Evolutionary conservation across 2,888 invertebrate species (phyloP), one percentile per base, ranked within the genome.

Genomic region (Steinernema scapterisci): DNA sequence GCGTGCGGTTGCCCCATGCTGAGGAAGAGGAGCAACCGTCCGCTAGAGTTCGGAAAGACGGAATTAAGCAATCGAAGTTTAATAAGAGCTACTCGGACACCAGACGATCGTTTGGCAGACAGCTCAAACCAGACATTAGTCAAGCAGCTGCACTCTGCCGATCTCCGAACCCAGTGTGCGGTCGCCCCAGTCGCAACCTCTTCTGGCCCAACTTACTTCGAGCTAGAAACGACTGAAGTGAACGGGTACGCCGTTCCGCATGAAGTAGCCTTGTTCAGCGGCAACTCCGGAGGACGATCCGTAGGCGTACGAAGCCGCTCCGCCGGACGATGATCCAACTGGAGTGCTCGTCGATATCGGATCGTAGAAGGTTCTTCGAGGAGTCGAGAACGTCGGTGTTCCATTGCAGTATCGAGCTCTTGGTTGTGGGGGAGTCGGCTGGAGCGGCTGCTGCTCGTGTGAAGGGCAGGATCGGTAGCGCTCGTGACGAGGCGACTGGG

Each of bases 281-380:
- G 16, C 63, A 63, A 63, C 27, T 25, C 11, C 38, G 63, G 63
- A 31, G 63, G 63, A 16, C 27, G 31, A 7, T n/a, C 63, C 31
- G 63, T 63, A 27, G 63, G 63, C 27, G 63, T 63, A 27, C 27
- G 63, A 27, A 63, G 63, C 9, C 25, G 27, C 9, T 7, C 16
- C 13, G 63, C 27, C 23, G 25, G 63, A n/a, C 6, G 63, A 13
- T 11, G 27, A 31, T 63, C 63, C 63, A 1, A 25, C 31, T 31
- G 63, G 31, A 63, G 63, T 63, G 63, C 31, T 63, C 63, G 63
- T 63, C 63, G 63, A 31, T 63, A 63, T 63, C 31, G 63, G 63
- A 63, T 63, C 63, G 63, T 63, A 63, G 63, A 63, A 63, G 11
- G 63, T 63, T 63, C 63, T 25, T 63, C 63, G 27, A 16, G 63